A percentile compares a stretch with the other conserved stretches of the same genome.
phyloP scores from a whole-genome alignment of 2,888 invertebrate species.

The Xanthia icteritia region DNA sequence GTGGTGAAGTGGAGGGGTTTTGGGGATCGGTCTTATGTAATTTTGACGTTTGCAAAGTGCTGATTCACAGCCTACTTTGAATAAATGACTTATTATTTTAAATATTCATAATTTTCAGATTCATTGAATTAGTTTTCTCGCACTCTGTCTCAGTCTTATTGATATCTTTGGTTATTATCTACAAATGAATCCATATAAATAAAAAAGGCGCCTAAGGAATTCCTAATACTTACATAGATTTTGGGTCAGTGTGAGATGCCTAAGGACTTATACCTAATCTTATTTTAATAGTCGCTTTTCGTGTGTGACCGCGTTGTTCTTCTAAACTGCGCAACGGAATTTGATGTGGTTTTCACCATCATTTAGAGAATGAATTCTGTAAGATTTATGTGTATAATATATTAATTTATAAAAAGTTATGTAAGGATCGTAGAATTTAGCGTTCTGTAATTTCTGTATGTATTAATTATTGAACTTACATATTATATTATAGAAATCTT shows the following conservation, averaged over 20 bases:
- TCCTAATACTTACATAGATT: not conserved
- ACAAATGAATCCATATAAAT: not conserved
- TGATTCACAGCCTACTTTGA: too few relatives aligned
- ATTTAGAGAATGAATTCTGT: not conserved
- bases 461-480: not conserved
- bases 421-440: not conserved
- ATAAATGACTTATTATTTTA: too few relatives aligned
- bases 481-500: not conserved
- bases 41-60: too few relatives aligned
- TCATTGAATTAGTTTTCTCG: not conserved
- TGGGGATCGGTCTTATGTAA: too few relatives aligned
- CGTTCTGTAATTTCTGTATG: not conserved
- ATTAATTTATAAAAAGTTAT: not conserved
- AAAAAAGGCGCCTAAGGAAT: not conserved
- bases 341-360: not conserved
- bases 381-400: not conserved
- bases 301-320: not conserved
- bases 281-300: not conserved
- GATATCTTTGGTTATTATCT: not conserved
- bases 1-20: too few relatives aligned
- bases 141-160: not conserved
- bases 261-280: not conserved
- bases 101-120: not conserved
- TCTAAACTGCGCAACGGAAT: not conserved
- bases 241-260: not conserved